Percentiles rank a stretch among this genome's conserved stretches.
phyloP scores from a whole-genome alignment of 1,140 invertebrate genomes.

The Phymorhynchus buccinoides region DNA sequence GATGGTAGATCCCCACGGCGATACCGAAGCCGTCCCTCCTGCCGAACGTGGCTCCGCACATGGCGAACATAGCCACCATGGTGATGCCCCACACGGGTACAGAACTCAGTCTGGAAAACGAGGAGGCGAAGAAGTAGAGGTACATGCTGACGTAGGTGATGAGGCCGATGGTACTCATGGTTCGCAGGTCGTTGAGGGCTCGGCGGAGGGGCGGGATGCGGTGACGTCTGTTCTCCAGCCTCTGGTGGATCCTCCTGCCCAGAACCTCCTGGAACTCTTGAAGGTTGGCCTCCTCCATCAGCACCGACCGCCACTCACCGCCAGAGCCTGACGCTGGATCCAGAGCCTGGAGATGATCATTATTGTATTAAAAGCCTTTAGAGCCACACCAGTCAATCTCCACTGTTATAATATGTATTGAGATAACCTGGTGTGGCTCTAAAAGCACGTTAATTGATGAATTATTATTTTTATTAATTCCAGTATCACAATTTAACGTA shows the following conservation, averaged over 20 bases:
- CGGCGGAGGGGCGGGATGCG: not conserved
- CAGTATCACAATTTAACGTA: no score
- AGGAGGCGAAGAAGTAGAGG: constrained; percentile 39
- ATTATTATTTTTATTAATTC: no score
- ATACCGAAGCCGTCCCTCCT: constrained; percentile 55
- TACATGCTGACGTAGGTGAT: constrained; percentile 45
- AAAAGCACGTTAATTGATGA: no score
- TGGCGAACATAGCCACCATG: constrained; percentile 37
- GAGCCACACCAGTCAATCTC: no score
- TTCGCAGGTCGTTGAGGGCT: constrained; percentile 40
- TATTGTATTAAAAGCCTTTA: no score
- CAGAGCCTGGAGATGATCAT: constrained; percentile 33
- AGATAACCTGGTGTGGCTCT: no score
- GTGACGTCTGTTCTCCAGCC: constrained; percentile 40
- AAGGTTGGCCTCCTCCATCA: constrained; percentile 45
- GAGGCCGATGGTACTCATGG: constrained; percentile 45
- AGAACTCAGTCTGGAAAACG: not conserved
- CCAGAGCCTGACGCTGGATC: constrained; percentile 8
- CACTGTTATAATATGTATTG: no score
- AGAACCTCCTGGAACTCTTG: constrained; percentile 51
- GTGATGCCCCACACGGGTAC: constrained; percentile 48
- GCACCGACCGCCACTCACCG: constrained; percentile 41
- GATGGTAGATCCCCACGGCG: constrained; percentile 47
- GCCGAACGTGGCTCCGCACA: constrained; percentile 46
- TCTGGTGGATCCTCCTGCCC: constrained; percentile 45